Conservation (phyloP, 2,797 vertebrate genomes). For the Vireo griseus region DNA sequence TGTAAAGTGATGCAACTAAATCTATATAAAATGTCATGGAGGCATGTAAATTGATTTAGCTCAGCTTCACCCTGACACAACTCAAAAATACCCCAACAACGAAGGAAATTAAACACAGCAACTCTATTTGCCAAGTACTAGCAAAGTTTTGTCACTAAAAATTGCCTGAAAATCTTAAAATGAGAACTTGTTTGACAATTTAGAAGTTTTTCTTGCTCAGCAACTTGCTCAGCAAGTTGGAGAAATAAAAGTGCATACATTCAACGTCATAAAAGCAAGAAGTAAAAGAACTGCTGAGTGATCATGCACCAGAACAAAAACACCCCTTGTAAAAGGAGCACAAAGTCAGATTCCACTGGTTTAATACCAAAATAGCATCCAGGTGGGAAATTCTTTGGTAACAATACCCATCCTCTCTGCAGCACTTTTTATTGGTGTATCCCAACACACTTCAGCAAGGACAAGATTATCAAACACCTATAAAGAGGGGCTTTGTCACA, state of each 20-base stretch:
- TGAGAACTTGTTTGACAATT: background rate
- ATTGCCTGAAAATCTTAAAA: background rate
- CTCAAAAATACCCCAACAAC: background rate
- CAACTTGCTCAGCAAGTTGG: background rate
- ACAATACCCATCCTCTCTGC: background rate
- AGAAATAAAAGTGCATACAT: background rate
- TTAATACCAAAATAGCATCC: background rate
- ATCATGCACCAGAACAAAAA: background rate
- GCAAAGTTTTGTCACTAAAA: background rate
- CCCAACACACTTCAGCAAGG: rapidly evolving
- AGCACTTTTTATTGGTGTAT: background rate
- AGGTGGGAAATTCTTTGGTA: background rate
- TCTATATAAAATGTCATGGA: background rate
- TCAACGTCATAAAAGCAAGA: background rate
- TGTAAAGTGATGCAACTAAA: background rate
- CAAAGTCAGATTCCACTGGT: background rate
- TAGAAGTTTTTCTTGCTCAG: background rate
- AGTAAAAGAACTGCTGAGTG: background rate
- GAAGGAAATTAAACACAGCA: background rate
- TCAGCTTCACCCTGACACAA: background rate
- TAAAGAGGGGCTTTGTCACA: background rate
- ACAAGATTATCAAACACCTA: background rate
- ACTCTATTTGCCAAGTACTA: background rate
- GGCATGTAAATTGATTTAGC: background rate
- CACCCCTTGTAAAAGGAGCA: background rate